Evolutionary conservation across 2,797 vertebrate species (phyloP).

Genomic region (Crocidura indochinensis): DNA sequence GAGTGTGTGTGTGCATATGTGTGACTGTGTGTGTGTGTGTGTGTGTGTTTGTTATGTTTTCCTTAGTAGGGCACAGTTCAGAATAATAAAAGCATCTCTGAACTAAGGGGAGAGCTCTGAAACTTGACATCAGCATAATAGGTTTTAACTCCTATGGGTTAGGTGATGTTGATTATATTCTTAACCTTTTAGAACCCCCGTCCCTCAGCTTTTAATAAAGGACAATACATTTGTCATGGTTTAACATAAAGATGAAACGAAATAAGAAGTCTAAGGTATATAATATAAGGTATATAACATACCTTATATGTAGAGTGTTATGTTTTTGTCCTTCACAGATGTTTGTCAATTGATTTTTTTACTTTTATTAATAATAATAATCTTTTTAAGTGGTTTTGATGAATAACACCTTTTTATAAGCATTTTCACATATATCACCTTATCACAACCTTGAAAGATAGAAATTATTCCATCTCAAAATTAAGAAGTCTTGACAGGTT

Average conservation of each 20-base stretch:
- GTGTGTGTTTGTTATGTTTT: neutral
- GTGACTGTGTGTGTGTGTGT: neutral
- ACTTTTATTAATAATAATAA: slow-evolving; percentile 2
- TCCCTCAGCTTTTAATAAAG: too few relatives aligned
- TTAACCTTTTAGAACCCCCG: neutral
- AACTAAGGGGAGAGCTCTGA: neutral
- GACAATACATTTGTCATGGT: neutral
- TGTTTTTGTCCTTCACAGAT: neutral
- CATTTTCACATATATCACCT: slow-evolving; percentile 15
- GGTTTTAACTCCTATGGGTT: slow-evolving; percentile 32
- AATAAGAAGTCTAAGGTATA: neutral
- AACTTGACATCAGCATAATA: neutral
- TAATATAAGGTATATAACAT: too few relatives aligned
- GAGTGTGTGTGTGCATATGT: too few relatives aligned
- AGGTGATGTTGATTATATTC: neutral
- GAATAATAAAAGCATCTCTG: slow-evolving; percentile 51
- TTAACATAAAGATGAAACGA: slow-evolving; percentile 46
- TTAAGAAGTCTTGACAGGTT: neutral
- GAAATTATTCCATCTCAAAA: neutral
- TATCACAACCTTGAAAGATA: neutral
- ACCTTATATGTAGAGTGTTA: neutral
- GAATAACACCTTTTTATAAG: slow-evolving; percentile 3
- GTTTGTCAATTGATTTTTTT: slow-evolving; percentile 40
- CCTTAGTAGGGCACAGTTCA: slow-evolving; percentile 43
- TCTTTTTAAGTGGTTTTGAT: slow-evolving; percentile 6